phyloP scores from a whole-genome alignment of 2,888 invertebrate species.

The Ophion ellenae region DNA sequence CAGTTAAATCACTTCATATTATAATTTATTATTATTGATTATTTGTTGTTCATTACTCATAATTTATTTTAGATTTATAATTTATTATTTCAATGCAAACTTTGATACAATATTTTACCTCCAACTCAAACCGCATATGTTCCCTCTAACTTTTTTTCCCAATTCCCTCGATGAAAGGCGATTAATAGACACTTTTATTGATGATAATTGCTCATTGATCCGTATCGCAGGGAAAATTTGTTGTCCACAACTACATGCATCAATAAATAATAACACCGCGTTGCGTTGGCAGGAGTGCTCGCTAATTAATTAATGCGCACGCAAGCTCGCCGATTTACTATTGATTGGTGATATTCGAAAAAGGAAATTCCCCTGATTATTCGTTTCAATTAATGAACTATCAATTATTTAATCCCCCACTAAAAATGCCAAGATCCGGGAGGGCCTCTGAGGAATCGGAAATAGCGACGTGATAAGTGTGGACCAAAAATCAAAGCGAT shows the following conservation, averaged over 20 bases:
- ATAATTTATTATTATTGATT: not conserved
- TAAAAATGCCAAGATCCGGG: not conserved
- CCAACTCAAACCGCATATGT: not conserved
- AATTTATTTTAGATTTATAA: not conserved
- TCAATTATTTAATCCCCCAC: not conserved
- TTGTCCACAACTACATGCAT: not conserved
- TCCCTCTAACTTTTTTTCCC: not conserved
- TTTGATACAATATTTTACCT: not conserved
- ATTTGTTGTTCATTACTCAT: not conserved
- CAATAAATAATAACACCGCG: not conserved
- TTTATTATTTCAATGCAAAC: not conserved
- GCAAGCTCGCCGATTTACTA: not conserved
- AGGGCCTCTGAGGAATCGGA: too few relatives aligned
- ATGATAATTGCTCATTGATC: not conserved
- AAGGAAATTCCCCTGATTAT: not conserved
- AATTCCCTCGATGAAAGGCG: not conserved
- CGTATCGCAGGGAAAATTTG: not conserved
- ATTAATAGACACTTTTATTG: not conserved
- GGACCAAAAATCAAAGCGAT: too few relatives aligned
- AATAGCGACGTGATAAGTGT: too few relatives aligned
- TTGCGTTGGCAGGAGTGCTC: not conserved
- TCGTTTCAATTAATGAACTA: not conserved
- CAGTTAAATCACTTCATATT: not conserved
- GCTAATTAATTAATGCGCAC: not conserved
- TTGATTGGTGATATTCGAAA: not conserved